Evolutionary conservation across 2,888 invertebrate species (phyloP).

Genomic region (Sabatieria punctata): DNA sequence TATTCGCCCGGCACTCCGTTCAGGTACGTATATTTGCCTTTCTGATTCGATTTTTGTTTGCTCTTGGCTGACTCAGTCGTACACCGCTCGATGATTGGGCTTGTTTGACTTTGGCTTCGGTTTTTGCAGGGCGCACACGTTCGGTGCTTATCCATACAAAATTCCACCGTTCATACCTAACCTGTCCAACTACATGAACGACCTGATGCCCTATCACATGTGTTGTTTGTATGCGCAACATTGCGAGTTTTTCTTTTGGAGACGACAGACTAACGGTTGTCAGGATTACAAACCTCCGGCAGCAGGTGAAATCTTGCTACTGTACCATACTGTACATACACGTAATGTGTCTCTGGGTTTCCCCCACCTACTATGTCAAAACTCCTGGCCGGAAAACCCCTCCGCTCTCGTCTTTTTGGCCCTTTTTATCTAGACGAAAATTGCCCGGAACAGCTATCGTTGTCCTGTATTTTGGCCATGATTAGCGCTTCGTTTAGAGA

Average conservation of each 20-base stretch:
- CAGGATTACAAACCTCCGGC: constrained; percentile 82
- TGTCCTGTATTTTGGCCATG: no score
- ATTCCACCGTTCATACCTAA: constrained; percentile 49
- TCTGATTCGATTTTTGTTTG: no score
- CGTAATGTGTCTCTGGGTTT: background rate
- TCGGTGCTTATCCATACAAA: constrained; percentile 17
- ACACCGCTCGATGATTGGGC: no score
- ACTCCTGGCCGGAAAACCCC: no score
- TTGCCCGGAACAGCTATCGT: no score
- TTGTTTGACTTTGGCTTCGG: no score
- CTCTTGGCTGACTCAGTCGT: no score
- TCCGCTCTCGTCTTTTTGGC: no score
- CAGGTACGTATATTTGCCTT: no score
- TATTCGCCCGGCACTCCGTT: constrained; percentile 77
- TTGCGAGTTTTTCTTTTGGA: constrained; percentile 82
- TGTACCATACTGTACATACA: background rate
- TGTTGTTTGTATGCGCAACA: constrained; percentile 84
- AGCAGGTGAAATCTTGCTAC: constrained; percentile 39
- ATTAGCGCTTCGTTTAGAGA: no score
- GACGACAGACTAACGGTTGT: constrained; percentile 77
- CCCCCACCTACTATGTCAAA: no score
- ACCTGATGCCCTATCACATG: constrained; percentile 74
- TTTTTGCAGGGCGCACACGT: constrained; percentile 16
- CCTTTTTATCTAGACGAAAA: no score
- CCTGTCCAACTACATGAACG: constrained; percentile 85